phyloP scores from a whole-genome alignment of 2,797 vertebrate species.

The Semaprochilodus insignis region DNA sequence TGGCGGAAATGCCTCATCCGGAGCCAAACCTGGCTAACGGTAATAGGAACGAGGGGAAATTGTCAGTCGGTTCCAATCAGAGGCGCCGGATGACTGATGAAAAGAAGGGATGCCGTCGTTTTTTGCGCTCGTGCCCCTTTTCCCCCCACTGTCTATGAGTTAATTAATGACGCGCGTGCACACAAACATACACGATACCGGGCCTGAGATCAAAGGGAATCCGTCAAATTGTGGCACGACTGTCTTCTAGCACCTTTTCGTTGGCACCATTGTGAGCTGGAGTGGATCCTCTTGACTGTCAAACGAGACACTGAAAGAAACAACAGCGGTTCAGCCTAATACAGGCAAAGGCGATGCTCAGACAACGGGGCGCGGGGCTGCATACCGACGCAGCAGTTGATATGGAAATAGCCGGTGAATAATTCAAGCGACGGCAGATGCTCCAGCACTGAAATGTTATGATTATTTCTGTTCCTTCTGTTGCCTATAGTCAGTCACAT shows the following conservation, averaged over 20 bases:
- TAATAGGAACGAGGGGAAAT: background rate
- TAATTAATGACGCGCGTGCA: constrained; percentile 16
- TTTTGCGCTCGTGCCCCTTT: constrained; percentile 27
- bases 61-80: background rate
- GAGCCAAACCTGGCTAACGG: background rate
- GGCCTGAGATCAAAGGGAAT: constrained; percentile 15
- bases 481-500: constrained; percentile 24
- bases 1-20: background rate
- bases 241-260: background rate
- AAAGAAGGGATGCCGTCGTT: constrained; percentile 3
- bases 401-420: constrained; percentile 47
- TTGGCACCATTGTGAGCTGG: background rate
- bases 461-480: constrained; percentile 25
- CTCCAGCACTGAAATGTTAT: constrained; percentile 2
- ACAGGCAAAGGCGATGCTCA: background rate
- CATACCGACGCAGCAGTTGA: constrained; percentile 27
- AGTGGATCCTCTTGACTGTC: constrained; percentile 25
- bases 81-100: background rate
- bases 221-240: background rate
- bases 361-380: background rate
- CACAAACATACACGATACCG: background rate
- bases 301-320: constrained; percentile 26
- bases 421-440: constrained; percentile 43
- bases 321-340: constrained; percentile 1
- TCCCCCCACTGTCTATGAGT: constrained; percentile 40